Base-by-base conservation (phyloP, 2,888 invertebrate species). In the Volucella inanis region DNA sequence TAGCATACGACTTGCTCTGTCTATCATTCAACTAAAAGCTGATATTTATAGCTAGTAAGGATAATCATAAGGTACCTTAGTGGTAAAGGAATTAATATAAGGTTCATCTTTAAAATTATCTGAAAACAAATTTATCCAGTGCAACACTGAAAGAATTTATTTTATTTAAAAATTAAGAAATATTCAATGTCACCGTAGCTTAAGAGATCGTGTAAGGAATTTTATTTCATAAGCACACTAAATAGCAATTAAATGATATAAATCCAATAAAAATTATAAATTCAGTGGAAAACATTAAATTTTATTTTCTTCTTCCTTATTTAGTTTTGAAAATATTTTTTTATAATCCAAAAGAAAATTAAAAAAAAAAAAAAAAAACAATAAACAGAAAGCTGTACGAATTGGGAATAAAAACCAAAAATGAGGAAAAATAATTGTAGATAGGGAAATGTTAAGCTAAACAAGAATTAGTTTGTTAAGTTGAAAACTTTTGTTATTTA, bases 211-310 rank as follows among this genome's bases (percentile, higher is more conserved):
- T 74, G 49, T 70, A 70, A 67, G 61, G 61, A 77, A 76, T 64
- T 59, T 55, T 68, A 81, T 76, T 81, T 85, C 80, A 62, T 77
- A 62, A 81, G 81, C 85, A 81, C 76, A 45, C 68, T 59, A 43
- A 55, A 62, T 15, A 87, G 87, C 65, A 79, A 67, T 80, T 62
- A 47, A 70, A 49, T 12, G n/a, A 78, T 38, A 3, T 67, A 31
- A 62, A 67, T 49, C 15, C 65, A 71, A 52, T 39, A 18, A 49
- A 52, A 50, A 65, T 41, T 15, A 38, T 38, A 55, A 15, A 45
- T 39, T 49, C 38, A n/a, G 39, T 64, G 38, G 41, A 61, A 3
- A 64, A 10, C 12, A 52, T 43, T 49, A 64, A 18, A 55, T 55
- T 31, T 18, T 39, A 65, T 62, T 70, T 78, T 78, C n/a, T 39